These are phyloP conservation scores for Pleuronectes platessa DNA, from an alignment of 2,113 vertebrate genomes.

Conservation along the genomic window DNA sequence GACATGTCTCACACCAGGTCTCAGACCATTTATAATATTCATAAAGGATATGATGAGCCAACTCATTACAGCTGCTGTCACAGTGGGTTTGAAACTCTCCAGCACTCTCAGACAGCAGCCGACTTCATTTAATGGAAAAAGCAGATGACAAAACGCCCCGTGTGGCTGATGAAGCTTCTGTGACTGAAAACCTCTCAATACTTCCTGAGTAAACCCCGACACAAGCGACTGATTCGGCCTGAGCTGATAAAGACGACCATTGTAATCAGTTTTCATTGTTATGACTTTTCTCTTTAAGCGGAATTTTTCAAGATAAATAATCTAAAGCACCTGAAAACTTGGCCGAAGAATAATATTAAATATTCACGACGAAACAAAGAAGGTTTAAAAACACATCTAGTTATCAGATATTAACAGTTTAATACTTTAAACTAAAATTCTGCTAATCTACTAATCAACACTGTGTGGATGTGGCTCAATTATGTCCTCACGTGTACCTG, in stretches of 20 bases:
- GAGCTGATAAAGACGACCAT: not conserved
- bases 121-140: constrained; percentile 4
- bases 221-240: not conserved
- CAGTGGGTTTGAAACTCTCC: not conserved
- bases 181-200: not conserved
- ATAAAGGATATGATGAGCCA: not conserved
- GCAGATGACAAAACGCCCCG: not conserved
- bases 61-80: not conserved
- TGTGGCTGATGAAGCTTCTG: not conserved
- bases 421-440: not conserved
- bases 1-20: constrained; percentile 32
- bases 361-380: no score
- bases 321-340: no score
- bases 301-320: not conserved
- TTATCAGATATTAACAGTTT: no score
- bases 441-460: not conserved
- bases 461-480: not conserved
- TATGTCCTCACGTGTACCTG: no score
- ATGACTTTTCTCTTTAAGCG: not conserved
- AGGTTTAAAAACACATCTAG: not conserved
- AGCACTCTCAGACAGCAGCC: not conserved
- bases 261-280: not conserved
- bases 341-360: no score
- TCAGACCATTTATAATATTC: constrained; percentile 8
- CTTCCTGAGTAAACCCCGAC: not conserved